Evolutionary conservation across 64 coral and sea anemone species (phyloP), one percentile per base, ranked within the genome.

Genomic region (Dendronephthya gigantea): DNA sequence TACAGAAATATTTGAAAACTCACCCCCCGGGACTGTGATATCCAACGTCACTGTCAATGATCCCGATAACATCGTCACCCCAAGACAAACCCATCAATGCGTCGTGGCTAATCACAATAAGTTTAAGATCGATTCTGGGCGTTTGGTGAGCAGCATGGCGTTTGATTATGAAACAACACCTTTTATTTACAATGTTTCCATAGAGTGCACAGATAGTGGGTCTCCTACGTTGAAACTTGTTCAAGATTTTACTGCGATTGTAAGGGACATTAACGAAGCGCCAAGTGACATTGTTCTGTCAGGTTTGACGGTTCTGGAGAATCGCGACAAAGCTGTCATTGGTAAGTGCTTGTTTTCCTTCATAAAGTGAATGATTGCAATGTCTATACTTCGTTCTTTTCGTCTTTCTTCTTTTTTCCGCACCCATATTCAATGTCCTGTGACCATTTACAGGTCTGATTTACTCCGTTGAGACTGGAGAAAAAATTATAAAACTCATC

Each of bases 221-320:
- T 69, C 27, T 2, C 91, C 94, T 1, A 19, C 9, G 0, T 75
- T 90, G 62, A 83, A 82, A 12, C 36, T 86, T 12, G 50, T 86
- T 40, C 62, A 86, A 41, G 19, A 28, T 76, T n/a, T 96, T 4
- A 49, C 45, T 16, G 32, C 92, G 31, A 23, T 36, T 17, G 89
- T 96, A 3, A 68, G 82, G 50, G 94, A 96, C 72, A 48, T 90
- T 40, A 96, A 96, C 75, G 94, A 96, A 65, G 82, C 33, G 41
- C 94, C 94, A 39, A 86, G 70, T 17, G 88, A 90, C 27, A 90
- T 96, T 23, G 37, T 88, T 36, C 74, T 96, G 48, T 92, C 94
- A 1, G 72, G 69, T 35, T 66, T 89, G 1, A 25, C 10, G 23
- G 86, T 96, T 17, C 33, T 86, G 5, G 94, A 96, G 85, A 96